Base-by-base conservation (phyloP, 2,113 vertebrate genomes). In the Pimephales promelas region DNA sequence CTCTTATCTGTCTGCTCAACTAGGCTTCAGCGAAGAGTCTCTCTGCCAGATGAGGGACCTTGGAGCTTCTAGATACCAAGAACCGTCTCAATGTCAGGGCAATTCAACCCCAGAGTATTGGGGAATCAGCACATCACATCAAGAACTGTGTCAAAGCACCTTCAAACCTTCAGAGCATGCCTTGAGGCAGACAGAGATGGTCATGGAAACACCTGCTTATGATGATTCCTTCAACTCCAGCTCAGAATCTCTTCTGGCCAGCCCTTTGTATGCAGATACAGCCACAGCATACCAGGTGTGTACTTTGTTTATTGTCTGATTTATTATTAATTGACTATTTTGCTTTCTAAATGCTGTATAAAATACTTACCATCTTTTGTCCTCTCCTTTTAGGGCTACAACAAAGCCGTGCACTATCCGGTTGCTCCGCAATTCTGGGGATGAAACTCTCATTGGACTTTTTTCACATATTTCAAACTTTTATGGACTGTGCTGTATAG, bases 1-100 rank as follows among this genome's bases (percentile, higher is more conserved):
- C 84, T 87, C 89, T 2, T 87, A 92, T 84, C 84, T 93, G 56
- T 91, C 92, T 3, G 83, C 90, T 26, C 88, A 91, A 86, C 90
- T 93, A 57, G 88, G 83, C 22, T 64, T 79, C 20, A 68, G 82
- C 7, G 83, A 88, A 14, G 89, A 86, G 43, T 45, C 78, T 14
- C 47, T 64, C n/a, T 73, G 18, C 3, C 61, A 76, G 34, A 85
- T 47, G 56, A 84, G 79, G 64, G 84, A 87, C n/a, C 2, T 57
- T 13, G 18, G 76, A 24, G 47, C 57, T 45, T 47, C 54, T n/a
- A 47, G 13, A n/a, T 36, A 72, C 52, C 83, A 10, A 81, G 28
- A 28, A 14, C 75, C 72, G 0, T 73, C 59, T 40, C 80, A 70
- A 75, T 45, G 66, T 40, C 73, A 59, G 20, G n/a, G 83, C 66